These are phyloP conservation scores for Trachymyrmex cornetzi DNA, from an alignment of 1,140 invertebrate genomes.

Conservation along the genomic window DNA sequence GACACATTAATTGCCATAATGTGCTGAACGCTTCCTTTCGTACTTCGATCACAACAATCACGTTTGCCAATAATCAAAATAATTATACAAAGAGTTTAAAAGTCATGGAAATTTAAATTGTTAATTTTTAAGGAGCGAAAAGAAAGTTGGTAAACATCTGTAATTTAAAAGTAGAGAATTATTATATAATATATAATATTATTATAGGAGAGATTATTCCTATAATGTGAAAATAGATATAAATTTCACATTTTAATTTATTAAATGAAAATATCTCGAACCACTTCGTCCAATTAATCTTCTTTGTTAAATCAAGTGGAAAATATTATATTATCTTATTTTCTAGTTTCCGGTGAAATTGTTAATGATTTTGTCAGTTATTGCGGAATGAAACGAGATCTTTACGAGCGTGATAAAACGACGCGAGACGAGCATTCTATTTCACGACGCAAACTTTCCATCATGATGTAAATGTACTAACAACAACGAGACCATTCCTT, in stretches of 20 bases:
- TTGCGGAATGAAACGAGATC: background rate
- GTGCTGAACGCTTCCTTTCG: background rate
- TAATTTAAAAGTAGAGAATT: background rate
- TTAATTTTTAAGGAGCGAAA: background rate
- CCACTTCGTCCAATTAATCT: background rate
- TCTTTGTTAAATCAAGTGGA: background rate
- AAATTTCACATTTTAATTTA: background rate
- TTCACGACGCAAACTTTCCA: constrained; percentile 6
- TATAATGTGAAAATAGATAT: background rate
- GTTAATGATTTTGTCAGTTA: constrained; percentile 11
- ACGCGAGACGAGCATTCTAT: background rate
- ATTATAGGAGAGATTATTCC: background rate
- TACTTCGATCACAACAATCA: background rate
- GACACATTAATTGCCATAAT: constrained; percentile 31
- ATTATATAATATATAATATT: background rate
- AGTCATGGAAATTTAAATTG: background rate
- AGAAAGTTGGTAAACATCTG: background rate
- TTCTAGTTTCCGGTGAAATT: background rate
- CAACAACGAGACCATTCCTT: background rate
- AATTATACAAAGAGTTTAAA: background rate
- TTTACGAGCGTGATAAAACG: constrained; percentile 31
- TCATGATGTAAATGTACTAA: background rate
- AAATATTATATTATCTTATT: background rate
- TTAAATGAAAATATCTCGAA: background rate
- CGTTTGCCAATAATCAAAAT: background rate